Conservation (phyloP, 2,888 invertebrate genomes). For the Hedya salicella region DNA sequence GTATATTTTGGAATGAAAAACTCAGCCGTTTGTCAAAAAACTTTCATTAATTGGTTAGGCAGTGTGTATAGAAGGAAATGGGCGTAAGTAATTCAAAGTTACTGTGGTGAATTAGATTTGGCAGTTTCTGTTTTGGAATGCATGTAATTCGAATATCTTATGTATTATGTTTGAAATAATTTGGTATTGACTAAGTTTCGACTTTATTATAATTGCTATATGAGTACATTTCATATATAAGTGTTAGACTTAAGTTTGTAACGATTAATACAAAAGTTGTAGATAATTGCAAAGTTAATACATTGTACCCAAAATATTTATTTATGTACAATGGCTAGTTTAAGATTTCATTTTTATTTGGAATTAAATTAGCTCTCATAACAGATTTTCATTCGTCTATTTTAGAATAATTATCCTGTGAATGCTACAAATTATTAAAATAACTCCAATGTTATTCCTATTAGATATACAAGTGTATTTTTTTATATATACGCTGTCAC, state of each 20-base stretch:
- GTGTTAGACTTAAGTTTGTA: slow-evolving; percentile 38
- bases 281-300: slow-evolving; percentile 34
- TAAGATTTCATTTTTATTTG: slow-evolving; percentile 31
- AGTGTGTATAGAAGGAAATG: background rate
- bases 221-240: slow-evolving; percentile 42
- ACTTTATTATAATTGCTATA: slow-evolving; percentile 19
- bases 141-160: slow-evolving; percentile 22
- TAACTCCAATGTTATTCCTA: too few relatives aligned
- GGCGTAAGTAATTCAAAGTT: background rate
- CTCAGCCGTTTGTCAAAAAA: too few relatives aligned
- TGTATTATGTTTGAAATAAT: slow-evolving; percentile 41
- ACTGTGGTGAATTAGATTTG: background rate
- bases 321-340: slow-evolving; percentile 19
- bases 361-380: slow-evolving; percentile 42
- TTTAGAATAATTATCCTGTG: background rate
- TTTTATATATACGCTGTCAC: background rate
- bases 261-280: slow-evolving; percentile 20
- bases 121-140: slow-evolving; percentile 3
- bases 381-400: slow-evolving; percentile 27
- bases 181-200: slow-evolving; percentile 36
- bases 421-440: background rate
- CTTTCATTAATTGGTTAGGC: too few relatives aligned
- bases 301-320: slow-evolving; percentile 28
- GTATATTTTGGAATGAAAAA: background rate
- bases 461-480: too few relatives aligned